A percentile compares a stretch with the other conserved stretches of the same genome.
These are phyloP conservation scores for Ammodytes dubius DNA, from an alignment of 2,113 vertebrate species.

Conservation along the genomic window DNA sequence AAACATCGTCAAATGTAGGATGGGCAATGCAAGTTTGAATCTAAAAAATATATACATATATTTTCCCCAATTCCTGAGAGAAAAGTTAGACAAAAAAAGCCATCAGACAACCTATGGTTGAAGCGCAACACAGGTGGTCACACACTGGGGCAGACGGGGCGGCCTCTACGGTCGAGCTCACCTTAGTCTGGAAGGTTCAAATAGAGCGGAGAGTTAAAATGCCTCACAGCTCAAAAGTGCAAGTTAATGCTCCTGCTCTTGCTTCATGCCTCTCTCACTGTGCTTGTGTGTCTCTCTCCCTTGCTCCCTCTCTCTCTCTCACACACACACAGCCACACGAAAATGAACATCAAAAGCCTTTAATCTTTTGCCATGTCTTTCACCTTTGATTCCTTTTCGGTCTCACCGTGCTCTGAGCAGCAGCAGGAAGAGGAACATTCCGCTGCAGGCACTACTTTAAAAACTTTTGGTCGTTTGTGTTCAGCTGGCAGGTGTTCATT, in stretches of 20 bases:
- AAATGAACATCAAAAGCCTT: constrained; percentile 60
- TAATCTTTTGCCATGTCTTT: constrained; percentile 59
- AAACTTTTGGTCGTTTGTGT: constrained; percentile 21
- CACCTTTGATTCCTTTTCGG: constrained; percentile 46
- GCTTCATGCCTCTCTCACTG: not conserved
- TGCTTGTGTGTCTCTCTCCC: too few relatives aligned
- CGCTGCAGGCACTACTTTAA: constrained; percentile 55
- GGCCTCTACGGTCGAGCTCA: constrained; percentile 5
- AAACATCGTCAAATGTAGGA: not conserved
- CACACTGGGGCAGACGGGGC: constrained; percentile 13
- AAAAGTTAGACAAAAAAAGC: constrained; percentile 5
- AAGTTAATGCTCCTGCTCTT: constrained; percentile 41
- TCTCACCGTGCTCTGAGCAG: constrained; percentile 35
- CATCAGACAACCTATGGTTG: constrained; percentile 8
- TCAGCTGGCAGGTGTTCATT: constrained; percentile 25
- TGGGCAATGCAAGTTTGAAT: too few relatives aligned
- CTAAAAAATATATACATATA: too few relatives aligned
- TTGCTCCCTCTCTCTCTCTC: constrained; percentile 5
- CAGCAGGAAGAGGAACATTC: constrained; percentile 48
- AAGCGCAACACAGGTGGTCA: constrained; percentile 18
- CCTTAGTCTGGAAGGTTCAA: constrained; percentile 46
- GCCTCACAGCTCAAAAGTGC: constrained; percentile 37
- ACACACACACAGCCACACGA: constrained; percentile 14
- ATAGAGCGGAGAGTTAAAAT: constrained; percentile 48
- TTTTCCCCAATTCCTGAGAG: not conserved